Conservation (phyloP, 2,113 vertebrate species). For the Paramisgurnus dabryanus region DNA sequence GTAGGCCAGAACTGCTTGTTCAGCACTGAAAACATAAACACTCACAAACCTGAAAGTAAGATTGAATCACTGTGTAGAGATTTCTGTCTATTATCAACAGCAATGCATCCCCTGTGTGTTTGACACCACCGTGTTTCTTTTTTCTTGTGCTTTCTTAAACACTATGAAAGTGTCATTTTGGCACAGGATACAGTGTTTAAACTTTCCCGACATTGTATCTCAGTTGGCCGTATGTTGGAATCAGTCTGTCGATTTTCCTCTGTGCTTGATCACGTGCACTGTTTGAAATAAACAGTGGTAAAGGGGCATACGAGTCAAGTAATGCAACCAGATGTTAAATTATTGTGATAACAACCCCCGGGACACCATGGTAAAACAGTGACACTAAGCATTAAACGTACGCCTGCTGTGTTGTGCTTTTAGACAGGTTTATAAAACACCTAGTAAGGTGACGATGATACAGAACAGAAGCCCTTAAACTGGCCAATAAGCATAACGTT, state of each 20-base stretch:
- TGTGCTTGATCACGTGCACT: conserved; percentile 2
- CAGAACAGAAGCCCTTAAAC: conserved; percentile 54
- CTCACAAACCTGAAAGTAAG: conserved; percentile 31
- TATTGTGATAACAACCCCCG: not conserved
- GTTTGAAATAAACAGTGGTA: conserved; percentile 1
- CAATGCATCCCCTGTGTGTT: conserved; percentile 33
- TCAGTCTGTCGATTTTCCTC: not conserved
- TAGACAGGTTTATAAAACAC: conserved; percentile 47
- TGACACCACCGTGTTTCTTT: conserved; percentile 35
- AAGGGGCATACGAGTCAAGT: not conserved
- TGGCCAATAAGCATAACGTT: conserved; percentile 52
- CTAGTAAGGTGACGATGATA: conserved; percentile 44
- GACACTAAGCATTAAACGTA: conserved; percentile 26
- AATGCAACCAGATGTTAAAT: not conserved
- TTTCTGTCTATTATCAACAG: conserved; percentile 48
- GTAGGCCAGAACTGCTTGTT: conserved; percentile 46
- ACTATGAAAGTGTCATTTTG: conserved; percentile 18
- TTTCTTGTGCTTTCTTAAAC: conserved; percentile 48
- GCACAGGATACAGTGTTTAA: conserved; percentile 22
- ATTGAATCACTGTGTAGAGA: conserved; percentile 41
- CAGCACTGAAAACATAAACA: conserved; percentile 18
- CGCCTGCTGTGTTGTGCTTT: conserved; percentile 60
- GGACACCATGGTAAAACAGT: not conserved
- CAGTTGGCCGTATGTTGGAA: not conserved
- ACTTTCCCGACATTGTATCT: not conserved